These are phyloP conservation scores for Antedon mediterranea DNA, from an alignment of 53 echinoderm and acorn worm species.

Conservation along the genomic window DNA sequence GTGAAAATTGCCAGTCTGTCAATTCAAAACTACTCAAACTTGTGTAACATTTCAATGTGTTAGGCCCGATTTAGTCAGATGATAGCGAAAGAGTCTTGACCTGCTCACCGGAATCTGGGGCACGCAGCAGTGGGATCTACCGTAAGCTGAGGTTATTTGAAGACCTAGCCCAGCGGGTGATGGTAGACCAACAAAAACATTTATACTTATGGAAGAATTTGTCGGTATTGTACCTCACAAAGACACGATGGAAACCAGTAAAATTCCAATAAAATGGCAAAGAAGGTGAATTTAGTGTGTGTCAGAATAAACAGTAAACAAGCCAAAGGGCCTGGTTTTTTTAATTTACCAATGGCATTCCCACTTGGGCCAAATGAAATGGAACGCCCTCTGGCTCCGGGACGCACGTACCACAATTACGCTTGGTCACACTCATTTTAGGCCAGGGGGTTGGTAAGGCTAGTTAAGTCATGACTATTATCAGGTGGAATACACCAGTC, in stretches of 20 bases:
- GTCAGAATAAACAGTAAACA: neutral
- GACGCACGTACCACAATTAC: neutral
- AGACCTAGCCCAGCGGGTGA: neutral
- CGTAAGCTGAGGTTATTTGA: neutral
- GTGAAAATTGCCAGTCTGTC: neutral
- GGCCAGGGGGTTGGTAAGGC: neutral
- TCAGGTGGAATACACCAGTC: neutral
- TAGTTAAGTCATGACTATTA: neutral
- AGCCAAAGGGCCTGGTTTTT: neutral
- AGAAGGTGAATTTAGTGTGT: neutral
- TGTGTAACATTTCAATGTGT: neutral
- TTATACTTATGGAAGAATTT: neutral
- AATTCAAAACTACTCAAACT: neutral
- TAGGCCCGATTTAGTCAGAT: neutral
- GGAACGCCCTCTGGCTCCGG: neutral
- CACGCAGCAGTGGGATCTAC: neutral
- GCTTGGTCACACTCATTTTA: neutral
- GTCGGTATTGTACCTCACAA: neutral
- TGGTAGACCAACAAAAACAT: neutral
- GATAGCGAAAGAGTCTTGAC: neutral
- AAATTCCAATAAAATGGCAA: neutral
- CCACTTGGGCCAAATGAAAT: neutral
- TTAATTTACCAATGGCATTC: neutral
- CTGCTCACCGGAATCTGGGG: neutral
- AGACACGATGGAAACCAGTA: neutral